Conservation (phyloP, 2,797 vertebrate species). For the Falco novaeseelandiae region DNA sequence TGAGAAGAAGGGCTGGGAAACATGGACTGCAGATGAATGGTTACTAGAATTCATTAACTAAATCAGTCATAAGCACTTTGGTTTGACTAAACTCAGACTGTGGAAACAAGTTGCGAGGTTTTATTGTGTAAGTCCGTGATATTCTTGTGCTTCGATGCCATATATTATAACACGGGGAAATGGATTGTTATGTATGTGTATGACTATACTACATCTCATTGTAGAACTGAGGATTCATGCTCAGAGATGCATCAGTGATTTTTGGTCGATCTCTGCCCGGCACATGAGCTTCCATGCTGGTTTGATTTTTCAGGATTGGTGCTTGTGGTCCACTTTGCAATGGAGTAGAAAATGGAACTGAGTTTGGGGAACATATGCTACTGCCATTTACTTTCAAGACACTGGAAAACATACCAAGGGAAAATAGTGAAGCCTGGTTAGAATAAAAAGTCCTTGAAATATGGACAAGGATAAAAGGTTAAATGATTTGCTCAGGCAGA, state of each 20-base stretch:
- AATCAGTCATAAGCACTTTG: neutral
- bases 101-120: neutral
- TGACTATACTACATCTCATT: rapidly evolving
- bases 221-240: neutral
- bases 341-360: neutral
- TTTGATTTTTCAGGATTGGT: neutral
- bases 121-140: rapidly evolving
- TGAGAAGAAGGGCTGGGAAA: neutral
- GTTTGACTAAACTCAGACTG: neutral
- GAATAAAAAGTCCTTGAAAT: conserved; percentile 41
- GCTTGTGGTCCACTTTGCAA: neutral
- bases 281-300: neutral
- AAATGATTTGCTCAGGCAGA: conserved; percentile 56
- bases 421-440: neutral
- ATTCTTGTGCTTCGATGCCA: neutral
- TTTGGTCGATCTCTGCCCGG: neutral
- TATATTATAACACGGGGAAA: neutral
- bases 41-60: neutral
- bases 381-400: neutral
- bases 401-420: neutral
- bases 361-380: neutral
- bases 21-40: neutral
- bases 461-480: conserved; percentile 46
- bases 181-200: neutral
- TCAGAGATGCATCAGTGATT: neutral